These are phyloP conservation scores for Hippocampus kuda DNA, from an alignment of 2,797 vertebrate species.

Conservation along the genomic window DNA sequence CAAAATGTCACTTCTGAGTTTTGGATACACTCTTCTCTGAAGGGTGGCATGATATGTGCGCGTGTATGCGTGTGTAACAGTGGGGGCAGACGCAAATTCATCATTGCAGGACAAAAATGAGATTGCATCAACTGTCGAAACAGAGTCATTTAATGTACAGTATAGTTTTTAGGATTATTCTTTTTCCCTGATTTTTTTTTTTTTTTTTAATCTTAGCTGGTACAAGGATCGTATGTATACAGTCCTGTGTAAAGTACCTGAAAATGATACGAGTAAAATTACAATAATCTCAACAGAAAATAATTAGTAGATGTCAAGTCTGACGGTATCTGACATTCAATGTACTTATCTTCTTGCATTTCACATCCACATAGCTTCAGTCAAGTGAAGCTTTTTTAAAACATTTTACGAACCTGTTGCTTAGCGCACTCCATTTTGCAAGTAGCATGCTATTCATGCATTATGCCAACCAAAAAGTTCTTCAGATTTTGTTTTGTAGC, in stretches of 20 bases:
- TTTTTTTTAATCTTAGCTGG: constrained; percentile 24
- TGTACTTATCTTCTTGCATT: no score
- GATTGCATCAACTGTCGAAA: constrained; percentile 52
- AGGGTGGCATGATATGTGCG: constrained; percentile 21
- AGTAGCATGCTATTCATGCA: no score
- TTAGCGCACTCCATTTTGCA: no score
- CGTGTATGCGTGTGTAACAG: background rate
- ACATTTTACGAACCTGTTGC: no score
- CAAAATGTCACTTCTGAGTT: constrained; percentile 49
- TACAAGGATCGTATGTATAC: background rate
- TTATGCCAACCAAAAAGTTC: no score
- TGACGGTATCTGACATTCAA: background rate
- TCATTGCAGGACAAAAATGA: constrained; percentile 37
- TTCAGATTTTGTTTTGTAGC: no score
- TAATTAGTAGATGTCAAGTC: background rate
- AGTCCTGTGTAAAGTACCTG: background rate
- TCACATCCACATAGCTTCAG: no score
- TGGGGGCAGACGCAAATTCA: constrained; percentile 21
- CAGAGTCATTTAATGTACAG: constrained; percentile 11
- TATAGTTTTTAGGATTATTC: background rate
- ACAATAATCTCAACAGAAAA: background rate
- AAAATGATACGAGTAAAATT: background rate
- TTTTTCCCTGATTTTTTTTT: constrained; percentile 50
- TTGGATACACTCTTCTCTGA: constrained; percentile 58
- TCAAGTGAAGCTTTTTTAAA: no score